Evolutionary conservation across 2,888 invertebrate genomes (phyloP).

Genomic region (Schizaphis graminum): DNA sequence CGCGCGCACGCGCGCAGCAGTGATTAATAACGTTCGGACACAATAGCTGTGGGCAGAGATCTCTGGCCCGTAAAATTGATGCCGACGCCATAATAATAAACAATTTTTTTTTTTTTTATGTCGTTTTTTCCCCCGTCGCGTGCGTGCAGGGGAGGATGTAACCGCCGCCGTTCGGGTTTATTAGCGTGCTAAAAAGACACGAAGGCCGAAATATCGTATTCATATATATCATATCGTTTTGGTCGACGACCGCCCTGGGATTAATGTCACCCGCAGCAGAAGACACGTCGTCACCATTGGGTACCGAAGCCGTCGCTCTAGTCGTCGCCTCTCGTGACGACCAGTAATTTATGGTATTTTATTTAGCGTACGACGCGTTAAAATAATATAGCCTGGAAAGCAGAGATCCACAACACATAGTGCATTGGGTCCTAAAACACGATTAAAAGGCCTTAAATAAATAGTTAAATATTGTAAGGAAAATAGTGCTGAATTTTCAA

Average conservation of each 20-base stretch:
- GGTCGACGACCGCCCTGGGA: conserved; percentile 6
- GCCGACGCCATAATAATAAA: conserved; percentile 42
- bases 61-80: conserved; percentile 57
- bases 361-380: neutral
- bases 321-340: neutral
- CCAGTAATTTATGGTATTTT: conserved; percentile 11
- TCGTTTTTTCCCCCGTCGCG: neutral
- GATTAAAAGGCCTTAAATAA: neutral
- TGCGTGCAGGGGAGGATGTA: neutral
- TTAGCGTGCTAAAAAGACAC: conserved; percentile 57
- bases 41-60: conserved; percentile 53
- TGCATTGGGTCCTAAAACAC: neutral
- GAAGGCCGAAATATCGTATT: neutral
- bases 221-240: neutral
- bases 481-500: too few relatives aligned
- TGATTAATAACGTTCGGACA: conserved; percentile 61
- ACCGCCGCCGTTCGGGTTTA: conserved; percentile 36
- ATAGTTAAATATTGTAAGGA: too few relatives aligned
- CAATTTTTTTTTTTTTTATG: neutral
- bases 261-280: conserved; percentile 39
- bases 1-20: neutral
- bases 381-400: too few relatives aligned
- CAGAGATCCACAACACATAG: too few relatives aligned
- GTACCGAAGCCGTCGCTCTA: neutral
- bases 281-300: neutral